A percentile compares a stretch with the other conserved stretches of the same genome.
phyloP scores from a whole-genome alignment of 2,888 invertebrate species.

The Vandiemenella viatica region DNA sequence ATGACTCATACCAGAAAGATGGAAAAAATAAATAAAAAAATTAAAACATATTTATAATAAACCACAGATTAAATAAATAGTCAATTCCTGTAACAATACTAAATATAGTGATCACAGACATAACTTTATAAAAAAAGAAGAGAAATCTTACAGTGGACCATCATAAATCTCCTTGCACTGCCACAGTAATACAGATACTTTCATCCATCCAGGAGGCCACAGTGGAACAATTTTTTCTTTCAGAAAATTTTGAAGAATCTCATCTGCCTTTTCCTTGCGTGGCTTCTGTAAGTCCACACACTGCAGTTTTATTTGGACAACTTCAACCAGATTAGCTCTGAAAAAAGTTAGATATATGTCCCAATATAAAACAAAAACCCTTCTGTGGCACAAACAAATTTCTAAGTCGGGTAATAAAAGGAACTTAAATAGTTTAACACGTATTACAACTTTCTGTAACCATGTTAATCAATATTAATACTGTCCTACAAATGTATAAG shows the following conservation, averaged over 20 bases:
- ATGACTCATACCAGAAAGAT: too few relatives aligned
- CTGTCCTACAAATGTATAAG: too few relatives aligned
- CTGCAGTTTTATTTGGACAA: constrained; percentile 29
- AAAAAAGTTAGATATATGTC: too few relatives aligned
- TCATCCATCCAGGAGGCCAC: constrained; percentile 54
- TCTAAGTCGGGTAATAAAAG: too few relatives aligned
- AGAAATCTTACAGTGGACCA: constrained; percentile 18
- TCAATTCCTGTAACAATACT: too few relatives aligned
- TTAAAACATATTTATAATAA: too few relatives aligned
- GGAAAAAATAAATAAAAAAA: too few relatives aligned
- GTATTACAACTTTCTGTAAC: not conserved
- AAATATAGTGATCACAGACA: too few relatives aligned
- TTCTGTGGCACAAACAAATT: too few relatives aligned
- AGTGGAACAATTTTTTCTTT: constrained; percentile 43
- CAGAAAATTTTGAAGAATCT: constrained; percentile 38
- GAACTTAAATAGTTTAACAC: not conserved
- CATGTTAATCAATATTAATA: not conserved
- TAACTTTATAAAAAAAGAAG: too few relatives aligned
- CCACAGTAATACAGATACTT: constrained; percentile 37
- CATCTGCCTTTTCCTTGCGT: constrained; percentile 32
- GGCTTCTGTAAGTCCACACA: constrained; percentile 33
- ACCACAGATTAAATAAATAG: too few relatives aligned
- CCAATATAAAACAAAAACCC: too few relatives aligned
- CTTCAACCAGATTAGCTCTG: constrained; percentile 26
- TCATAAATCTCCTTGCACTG: constrained; percentile 29